These are phyloP conservation scores for Tadarida brasiliensis DNA, from an alignment of 2,797 vertebrate genomes.

Conservation along the genomic window DNA sequence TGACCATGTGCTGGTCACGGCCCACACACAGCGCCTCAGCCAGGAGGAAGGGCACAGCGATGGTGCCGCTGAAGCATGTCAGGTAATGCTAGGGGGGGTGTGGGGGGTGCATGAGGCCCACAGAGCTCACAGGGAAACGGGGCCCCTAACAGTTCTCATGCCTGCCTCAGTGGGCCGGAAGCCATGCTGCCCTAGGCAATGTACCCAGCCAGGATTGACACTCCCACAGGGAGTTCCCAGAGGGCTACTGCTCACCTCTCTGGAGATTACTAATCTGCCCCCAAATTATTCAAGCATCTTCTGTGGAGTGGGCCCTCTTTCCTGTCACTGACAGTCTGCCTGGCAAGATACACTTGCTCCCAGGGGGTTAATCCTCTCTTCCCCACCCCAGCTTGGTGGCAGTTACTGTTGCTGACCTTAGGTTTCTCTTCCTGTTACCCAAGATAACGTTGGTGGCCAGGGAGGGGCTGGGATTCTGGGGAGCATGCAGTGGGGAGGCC, in stretches of 20 bases:
- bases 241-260: background rate
- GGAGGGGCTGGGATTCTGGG: background rate
- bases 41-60: slow-evolving; percentile 96
- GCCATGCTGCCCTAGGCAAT: background rate
- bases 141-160: background rate
- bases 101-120: background rate
- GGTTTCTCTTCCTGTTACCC: slow-evolving; percentile 54
- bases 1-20: slow-evolving; percentile 94
- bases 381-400: background rate
- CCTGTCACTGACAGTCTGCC: background rate
- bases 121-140: background rate
- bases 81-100: slow-evolving; percentile 93
- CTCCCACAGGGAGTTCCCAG: background rate
- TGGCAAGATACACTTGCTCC: background rate
- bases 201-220: background rate
- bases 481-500: background rate
- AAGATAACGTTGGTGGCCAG: background rate
- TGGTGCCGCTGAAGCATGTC: slow-evolving; percentile 98
- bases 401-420: slow-evolving; percentile 1
- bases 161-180: background rate
- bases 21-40: slow-evolving; percentile 96
- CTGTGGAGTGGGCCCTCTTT: background rate
- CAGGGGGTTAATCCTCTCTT: background rate
- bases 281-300: background rate
- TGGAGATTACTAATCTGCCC: background rate